Evolutionary conservation across 1,140 invertebrate genomes (phyloP).

Genomic region (Oreohelix idahoensis): DNA sequence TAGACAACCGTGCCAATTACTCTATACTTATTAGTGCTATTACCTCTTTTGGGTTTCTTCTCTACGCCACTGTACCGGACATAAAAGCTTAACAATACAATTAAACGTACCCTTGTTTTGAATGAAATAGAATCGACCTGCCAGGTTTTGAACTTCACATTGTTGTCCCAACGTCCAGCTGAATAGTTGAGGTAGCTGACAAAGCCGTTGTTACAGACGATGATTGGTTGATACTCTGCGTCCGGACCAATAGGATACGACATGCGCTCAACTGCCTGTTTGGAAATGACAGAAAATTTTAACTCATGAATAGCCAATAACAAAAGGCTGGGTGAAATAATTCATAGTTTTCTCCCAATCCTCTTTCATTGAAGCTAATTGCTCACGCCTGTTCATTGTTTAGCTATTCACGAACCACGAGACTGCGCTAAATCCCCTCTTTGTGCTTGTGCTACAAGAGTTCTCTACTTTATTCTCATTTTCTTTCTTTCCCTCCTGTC

Average conservation of each 20-base stretch:
- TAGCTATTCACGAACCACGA: neutral
- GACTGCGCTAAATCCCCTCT: neutral
- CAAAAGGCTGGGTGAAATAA: too few relatives aligned
- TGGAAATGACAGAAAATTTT: neutral
- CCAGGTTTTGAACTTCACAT: neutral
- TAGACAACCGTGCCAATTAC: too few relatives aligned
- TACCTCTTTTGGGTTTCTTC: too few relatives aligned
- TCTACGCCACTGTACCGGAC: too few relatives aligned
- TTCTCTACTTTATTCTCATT: too few relatives aligned
- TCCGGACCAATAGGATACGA: constrained; percentile 20
- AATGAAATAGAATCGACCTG: constrained; percentile 11
- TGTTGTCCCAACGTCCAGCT: neutral
- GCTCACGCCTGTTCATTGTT: too few relatives aligned
- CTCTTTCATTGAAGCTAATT: too few relatives aligned
- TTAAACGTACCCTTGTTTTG: neutral
- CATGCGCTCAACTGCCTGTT: constrained; percentile 21
- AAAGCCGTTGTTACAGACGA: constrained; percentile 16
- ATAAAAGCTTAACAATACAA: too few relatives aligned
- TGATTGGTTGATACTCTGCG: constrained; percentile 21
- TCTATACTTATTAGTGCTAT: too few relatives aligned
- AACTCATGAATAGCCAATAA: neutral
- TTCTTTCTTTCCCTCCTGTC: too few relatives aligned
- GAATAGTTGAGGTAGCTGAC: constrained; percentile 22
- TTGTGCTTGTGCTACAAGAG: too few relatives aligned
- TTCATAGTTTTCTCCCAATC: too few relatives aligned